These are phyloP conservation scores for Bambusicola thoracicus DNA, from an alignment of 2,113 vertebrate species.

Conservation along the genomic window DNA sequence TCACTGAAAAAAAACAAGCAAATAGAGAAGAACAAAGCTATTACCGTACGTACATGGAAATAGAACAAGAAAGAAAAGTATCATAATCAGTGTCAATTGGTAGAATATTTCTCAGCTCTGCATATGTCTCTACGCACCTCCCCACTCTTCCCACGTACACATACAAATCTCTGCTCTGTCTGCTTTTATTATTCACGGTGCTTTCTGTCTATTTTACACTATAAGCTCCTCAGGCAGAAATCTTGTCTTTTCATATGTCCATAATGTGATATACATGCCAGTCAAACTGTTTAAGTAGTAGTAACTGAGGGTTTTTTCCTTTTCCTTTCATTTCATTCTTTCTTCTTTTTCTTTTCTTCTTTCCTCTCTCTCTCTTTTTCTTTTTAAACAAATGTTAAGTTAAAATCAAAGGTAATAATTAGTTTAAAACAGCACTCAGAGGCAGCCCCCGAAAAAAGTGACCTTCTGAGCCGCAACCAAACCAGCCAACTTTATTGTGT, in stretches of 20 bases:
- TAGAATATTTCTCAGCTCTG: conserved; percentile 13
- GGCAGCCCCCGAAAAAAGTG: conserved; percentile 51
- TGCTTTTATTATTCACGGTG: conserved; percentile 27
- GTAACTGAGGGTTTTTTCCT: neutral
- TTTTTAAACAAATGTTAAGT: conserved; percentile 44
- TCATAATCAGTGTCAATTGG: conserved; percentile 16
- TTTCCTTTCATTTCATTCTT: neutral
- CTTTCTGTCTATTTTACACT: conserved; percentile 41
- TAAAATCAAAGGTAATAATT: conserved; percentile 67
- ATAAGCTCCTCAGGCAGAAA: conserved; percentile 44
- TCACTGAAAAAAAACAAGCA: conserved; percentile 1
- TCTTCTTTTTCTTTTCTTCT: neutral
- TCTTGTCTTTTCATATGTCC: conserved; percentile 21
- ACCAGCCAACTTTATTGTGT: conserved; percentile 55
- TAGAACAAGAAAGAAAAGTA: conserved; percentile 11
- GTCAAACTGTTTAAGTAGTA: conserved; percentile 45
- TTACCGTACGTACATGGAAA: conserved; percentile 10
- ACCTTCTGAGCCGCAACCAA: conserved; percentile 63
- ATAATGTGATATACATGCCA: conserved; percentile 41
- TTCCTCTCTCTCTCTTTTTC: too few species aligned
- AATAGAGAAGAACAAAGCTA: conserved; percentile 13
- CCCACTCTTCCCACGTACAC: neutral
- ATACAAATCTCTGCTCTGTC: neutral
- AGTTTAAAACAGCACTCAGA: conserved; percentile 65
- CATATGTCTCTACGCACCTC: conserved; percentile 3